Conservation (phyloP, 2,797 vertebrate species). For the Leptoclinus maculatus region DNA sequence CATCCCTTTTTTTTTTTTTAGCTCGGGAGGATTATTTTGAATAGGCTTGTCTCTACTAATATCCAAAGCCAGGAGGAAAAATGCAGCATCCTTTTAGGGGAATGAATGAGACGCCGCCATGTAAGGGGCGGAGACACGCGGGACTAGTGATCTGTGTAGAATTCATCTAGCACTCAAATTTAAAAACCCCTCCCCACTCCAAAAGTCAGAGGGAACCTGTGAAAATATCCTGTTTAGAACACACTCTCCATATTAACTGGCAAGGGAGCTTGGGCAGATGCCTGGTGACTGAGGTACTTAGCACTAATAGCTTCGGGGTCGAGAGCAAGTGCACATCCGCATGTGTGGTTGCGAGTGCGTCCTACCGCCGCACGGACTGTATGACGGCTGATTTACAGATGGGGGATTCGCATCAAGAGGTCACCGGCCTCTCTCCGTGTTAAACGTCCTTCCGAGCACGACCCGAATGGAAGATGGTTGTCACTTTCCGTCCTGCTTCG, state of each 20-base stretch:
- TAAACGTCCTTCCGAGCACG: slow-evolving; percentile 63
- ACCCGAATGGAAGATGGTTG: slow-evolving; percentile 75
- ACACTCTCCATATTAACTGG: slow-evolving; percentile 49
- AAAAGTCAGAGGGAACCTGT: slow-evolving; percentile 31
- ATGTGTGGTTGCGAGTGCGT: slow-evolving; percentile 12
- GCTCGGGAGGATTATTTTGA: slow-evolving; percentile 70
- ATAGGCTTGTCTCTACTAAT: slow-evolving; percentile 55
- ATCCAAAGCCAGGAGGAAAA: slow-evolving; percentile 67
- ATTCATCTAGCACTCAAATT: slow-evolving; percentile 44
- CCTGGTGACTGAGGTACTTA: slow-evolving; percentile 41
- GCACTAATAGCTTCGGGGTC: slow-evolving; percentile 45
- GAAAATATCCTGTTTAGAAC: slow-evolving; percentile 46
- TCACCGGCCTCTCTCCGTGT: slow-evolving; percentile 46
- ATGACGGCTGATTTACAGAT: slow-evolving; percentile 46
- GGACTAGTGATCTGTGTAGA: slow-evolving; percentile 32
- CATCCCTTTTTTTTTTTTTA: slow-evolving; percentile 34
- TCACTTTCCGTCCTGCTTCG: slow-evolving; percentile 69
- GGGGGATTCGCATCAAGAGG: slow-evolving; percentile 51
- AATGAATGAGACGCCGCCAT: slow-evolving; percentile 71
- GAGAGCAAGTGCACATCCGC: slow-evolving; percentile 25
- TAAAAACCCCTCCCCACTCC: slow-evolving; percentile 2
- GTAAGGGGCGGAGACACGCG: slow-evolving; percentile 59
- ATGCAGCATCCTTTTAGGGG: slow-evolving; percentile 76
- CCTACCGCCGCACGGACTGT: not conserved
- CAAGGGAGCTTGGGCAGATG: slow-evolving; percentile 31